A percentile compares a stretch with the other conserved stretches of the same genome.
phyloP scores from a whole-genome alignment of 2,888 invertebrate genomes.

The Eilema caniola region DNA sequence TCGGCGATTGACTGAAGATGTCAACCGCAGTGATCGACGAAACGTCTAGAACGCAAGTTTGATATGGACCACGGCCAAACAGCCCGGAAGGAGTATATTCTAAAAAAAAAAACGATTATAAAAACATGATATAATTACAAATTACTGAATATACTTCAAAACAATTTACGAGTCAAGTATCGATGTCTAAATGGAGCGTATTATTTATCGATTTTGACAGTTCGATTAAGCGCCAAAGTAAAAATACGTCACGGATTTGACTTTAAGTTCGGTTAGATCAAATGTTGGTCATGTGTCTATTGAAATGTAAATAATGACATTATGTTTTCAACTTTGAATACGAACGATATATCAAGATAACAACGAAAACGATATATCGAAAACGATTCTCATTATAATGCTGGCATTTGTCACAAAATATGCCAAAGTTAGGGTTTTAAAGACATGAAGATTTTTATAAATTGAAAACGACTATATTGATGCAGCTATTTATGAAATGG shows the following conservation, averaged over 20 bases:
- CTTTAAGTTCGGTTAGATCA: too few relatives aligned
- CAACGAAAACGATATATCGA: too few relatives aligned
- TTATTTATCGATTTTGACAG: too few relatives aligned
- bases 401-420: conserved; percentile 1
- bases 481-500: not conserved
- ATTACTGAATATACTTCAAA: not conserved
- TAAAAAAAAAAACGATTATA: not conserved
- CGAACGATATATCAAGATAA: not conserved
- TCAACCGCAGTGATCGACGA: too few relatives aligned
- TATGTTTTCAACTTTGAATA: not conserved
- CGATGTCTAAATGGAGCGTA: not conserved
- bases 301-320: not conserved
- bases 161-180: not conserved
- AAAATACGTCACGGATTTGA: too few relatives aligned
- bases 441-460: not conserved
- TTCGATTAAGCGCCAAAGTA: too few relatives aligned
- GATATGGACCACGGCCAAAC: too few relatives aligned
- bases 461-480: not conserved
- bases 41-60: too few relatives aligned
- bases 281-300: too few relatives aligned
- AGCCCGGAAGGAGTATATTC: too few relatives aligned
- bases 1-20: too few relatives aligned
- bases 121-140: not conserved
- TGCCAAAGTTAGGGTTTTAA: conserved; percentile 1
- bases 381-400: not conserved